phyloP scores from a whole-genome alignment of 2,797 vertebrate species.

The Mionectes olivaceus region DNA sequence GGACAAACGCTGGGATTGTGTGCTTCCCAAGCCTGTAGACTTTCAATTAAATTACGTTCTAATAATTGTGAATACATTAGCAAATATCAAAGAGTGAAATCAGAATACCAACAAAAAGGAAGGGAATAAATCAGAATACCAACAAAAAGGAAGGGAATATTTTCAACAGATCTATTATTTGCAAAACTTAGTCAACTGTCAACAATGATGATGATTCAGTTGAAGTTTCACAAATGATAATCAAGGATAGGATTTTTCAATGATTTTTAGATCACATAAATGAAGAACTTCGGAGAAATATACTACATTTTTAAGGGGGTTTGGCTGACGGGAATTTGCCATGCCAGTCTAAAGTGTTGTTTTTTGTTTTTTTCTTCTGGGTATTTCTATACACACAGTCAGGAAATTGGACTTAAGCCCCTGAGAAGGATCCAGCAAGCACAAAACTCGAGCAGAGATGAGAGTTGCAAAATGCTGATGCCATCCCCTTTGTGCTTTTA shows the following conservation, averaged over 20 bases:
- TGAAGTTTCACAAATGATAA: neutral
- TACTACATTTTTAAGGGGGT: neutral
- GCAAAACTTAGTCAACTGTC: neutral
- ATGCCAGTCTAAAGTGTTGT: neutral
- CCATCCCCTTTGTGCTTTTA: neutral
- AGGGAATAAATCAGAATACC: neutral
- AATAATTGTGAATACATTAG: conserved; percentile 49
- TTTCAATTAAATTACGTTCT: conserved; percentile 45
- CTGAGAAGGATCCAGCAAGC: neutral
- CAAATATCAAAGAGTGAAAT: conserved; percentile 35
- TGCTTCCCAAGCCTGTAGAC: neutral
- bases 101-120: conserved; percentile 6
- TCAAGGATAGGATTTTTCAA: neutral
- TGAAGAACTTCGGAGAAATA: neutral
- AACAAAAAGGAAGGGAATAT: neutral
- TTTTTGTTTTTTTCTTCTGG: neutral
- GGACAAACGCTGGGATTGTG: neutral
- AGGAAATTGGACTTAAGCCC: neutral
- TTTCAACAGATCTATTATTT: neutral
- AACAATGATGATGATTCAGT: neutral
- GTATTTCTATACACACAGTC: neutral
- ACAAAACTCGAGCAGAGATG: neutral
- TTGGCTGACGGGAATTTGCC: neutral
- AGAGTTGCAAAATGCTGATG: neutral
- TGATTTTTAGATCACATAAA: neutral